Percentiles rank a stretch among this genome's conserved stretches.
Evolutionary conservation across 2,113 vertebrate species (phyloP).

Genomic region (Prunella fulvescens): DNA sequence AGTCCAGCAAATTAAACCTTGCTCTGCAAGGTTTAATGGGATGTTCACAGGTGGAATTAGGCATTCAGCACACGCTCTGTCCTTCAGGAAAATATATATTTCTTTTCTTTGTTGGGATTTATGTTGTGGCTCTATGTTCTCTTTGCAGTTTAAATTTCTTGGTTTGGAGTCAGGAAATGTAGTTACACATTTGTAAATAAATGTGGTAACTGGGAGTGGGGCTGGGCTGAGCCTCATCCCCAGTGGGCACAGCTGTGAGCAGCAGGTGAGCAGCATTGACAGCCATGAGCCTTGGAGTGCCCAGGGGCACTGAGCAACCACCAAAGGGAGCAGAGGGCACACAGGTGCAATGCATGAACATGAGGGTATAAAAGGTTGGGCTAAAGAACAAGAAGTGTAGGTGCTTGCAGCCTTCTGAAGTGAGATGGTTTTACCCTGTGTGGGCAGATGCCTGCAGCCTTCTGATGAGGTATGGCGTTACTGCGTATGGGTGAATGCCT

Average conservation of each 20-base stretch:
- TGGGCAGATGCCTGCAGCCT: neutral
- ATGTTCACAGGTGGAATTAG: neutral
- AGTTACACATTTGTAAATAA: neutral
- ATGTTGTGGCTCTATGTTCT: neutral
- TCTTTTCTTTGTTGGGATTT: neutral
- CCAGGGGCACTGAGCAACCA: neutral
- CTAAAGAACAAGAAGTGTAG: neutral
- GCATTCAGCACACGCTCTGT: neutral
- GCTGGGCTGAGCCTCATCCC: neutral
- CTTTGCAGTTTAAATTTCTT: neutral
- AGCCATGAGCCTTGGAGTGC: neutral
- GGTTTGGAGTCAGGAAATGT: neutral
- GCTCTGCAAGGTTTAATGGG: neutral
- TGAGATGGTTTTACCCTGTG: fast-evolving
- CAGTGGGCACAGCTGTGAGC: neutral
- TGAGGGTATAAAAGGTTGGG: neutral
- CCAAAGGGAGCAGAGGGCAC: neutral
- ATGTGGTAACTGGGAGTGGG: neutral
- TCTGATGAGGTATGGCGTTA: neutral
- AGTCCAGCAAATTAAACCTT: too few species aligned
- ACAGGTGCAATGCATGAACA: neutral
- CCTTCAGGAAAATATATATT: neutral
- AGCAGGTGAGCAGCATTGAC: neutral
- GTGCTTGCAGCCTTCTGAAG: neutral
- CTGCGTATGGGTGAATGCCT: neutral